A percentile compares a stretch with the other conserved stretches of the same genome.
Conservation (phyloP, 2,113 vertebrate genomes). For the Heterotilapia buettikoferi region DNA sequence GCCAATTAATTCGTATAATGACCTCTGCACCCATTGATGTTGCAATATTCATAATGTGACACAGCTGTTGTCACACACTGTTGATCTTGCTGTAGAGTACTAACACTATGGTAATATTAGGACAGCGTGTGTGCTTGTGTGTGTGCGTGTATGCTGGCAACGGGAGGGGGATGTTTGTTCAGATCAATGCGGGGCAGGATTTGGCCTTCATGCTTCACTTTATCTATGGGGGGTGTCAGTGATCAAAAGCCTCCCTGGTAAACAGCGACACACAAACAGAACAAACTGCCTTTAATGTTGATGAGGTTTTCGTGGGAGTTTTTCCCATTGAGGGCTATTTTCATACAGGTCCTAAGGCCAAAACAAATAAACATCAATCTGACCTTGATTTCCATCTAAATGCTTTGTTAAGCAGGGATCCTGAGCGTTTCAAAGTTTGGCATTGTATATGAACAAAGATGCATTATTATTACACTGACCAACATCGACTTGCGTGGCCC, state of each 20-base stretch:
- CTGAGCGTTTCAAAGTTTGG: not conserved
- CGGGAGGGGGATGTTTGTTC: conserved; percentile 3
- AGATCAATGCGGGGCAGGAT: conserved; percentile 40
- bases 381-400: not conserved
- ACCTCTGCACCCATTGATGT: not conserved
- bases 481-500: not conserved
- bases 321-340: not conserved
- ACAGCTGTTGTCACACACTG: not conserved
- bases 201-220: conserved; percentile 50
- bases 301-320: not conserved
- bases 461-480: not conserved
- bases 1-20: not conserved
- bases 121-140: not conserved
- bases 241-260: conserved; percentile 19
- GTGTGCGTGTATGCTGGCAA: not conserved
- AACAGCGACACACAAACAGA: not conserved
- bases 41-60: not conserved
- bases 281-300: not conserved
- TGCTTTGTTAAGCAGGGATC: not conserved
- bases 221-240: conserved; percentile 12
- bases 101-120: conserved; percentile 3
- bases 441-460: not conserved
- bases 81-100: not conserved
- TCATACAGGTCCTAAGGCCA: not conserved
- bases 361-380: not conserved